These are phyloP conservation scores for Scolopax mira DNA, from an alignment of 2,113 vertebrate species.

Conservation along the genomic window DNA sequence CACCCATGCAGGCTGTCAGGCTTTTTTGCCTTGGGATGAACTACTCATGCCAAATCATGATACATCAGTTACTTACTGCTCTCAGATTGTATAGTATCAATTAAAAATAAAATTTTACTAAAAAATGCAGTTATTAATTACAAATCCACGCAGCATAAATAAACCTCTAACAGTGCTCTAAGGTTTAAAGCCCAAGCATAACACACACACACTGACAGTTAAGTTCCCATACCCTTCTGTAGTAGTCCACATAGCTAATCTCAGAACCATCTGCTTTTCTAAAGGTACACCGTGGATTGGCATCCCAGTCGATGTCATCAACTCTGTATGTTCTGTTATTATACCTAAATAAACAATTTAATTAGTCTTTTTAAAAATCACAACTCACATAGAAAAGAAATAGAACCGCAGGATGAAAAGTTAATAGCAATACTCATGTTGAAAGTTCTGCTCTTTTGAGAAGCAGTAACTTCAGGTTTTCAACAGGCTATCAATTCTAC, in stretches of 20 bases:
- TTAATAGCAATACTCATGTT: background rate
- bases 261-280: constrained; percentile 82
- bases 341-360: constrained; percentile 76
- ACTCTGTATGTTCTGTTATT: constrained; percentile 95
- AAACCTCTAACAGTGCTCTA: background rate
- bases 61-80: background rate
- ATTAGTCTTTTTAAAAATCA: background rate
- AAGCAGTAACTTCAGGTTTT: background rate
- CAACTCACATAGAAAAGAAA: background rate
- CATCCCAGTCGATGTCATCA: constrained; percentile 93
- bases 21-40: background rate
- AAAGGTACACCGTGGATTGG: constrained; percentile 86
- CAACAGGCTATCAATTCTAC: background rate
- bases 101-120: background rate
- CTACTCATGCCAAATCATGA: background rate
- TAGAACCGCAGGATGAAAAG: fast-evolving
- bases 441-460: background rate
- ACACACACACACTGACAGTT: background rate
- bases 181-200: background rate
- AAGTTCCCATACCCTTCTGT: constrained; percentile 77
- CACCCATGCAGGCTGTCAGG: background rate
- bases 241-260: constrained; percentile 87
- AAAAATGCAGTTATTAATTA: background rate
- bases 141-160: background rate
- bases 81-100: background rate